A percentile compares a stretch with the other conserved stretches of the same genome.
These are phyloP conservation scores for Meiosimyza platycephala DNA, from an alignment of 2,888 invertebrate genomes.

Conservation along the genomic window DNA sequence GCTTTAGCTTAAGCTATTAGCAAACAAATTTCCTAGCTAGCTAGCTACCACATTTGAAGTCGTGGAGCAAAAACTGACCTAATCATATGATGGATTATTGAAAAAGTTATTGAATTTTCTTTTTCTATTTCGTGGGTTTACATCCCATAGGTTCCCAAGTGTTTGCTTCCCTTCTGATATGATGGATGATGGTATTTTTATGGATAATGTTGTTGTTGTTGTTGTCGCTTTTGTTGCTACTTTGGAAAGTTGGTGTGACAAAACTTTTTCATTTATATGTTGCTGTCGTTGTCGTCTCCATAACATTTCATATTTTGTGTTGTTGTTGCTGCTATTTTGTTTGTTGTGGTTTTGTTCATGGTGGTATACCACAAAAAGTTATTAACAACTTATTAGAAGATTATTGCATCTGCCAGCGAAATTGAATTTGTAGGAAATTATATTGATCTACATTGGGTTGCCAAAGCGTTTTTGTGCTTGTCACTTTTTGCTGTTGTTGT, in stretches of 20 bases:
- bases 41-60: not conserved
- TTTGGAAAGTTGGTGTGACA: slow-evolving; percentile 21
- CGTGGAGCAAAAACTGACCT: slow-evolving; percentile 17
- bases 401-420: not conserved
- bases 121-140: slow-evolving; percentile 25
- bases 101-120: slow-evolving; percentile 46
- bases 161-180: not conserved
- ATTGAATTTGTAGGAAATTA: slow-evolving; percentile 11
- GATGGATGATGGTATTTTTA: slow-evolving; percentile 25
- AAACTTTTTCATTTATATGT: slow-evolving; percentile 26
- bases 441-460: slow-evolving; percentile 12
- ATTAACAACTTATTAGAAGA: slow-evolving; percentile 23
- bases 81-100: slow-evolving; percentile 49
- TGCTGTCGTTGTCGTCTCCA: not conserved
- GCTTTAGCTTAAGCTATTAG: not conserved
- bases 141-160: not conserved
- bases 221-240: not conserved
- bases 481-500: too few species aligned
- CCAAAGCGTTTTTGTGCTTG: not conserved
- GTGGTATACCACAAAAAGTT: slow-evolving; percentile 12
- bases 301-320: not conserved
- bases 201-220: not conserved
- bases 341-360: not conserved
- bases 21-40: slow-evolving; percentile 17
- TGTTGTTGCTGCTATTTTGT: not conserved